These are phyloP conservation scores for Acronicta aceris DNA, from an alignment of 2,888 invertebrate species.

Conservation along the genomic window DNA sequence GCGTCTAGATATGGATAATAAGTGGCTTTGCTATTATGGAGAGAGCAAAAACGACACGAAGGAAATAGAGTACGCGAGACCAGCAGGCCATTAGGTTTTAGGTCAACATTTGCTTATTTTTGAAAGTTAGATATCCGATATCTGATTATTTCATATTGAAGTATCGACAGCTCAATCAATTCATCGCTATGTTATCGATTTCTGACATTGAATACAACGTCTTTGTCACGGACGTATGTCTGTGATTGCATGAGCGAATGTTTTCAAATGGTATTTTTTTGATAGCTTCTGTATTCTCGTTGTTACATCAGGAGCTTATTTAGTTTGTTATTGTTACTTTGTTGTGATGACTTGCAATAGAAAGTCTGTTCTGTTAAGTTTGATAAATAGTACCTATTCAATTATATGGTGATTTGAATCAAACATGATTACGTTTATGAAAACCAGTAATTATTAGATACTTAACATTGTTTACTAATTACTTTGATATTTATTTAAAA, in stretches of 20 bases:
- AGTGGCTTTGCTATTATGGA: conserved; percentile 72
- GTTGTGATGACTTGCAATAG: conserved; percentile 27
- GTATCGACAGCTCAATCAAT: not conserved
- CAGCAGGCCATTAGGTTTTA: conserved; percentile 37
- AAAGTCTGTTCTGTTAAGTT: conserved; percentile 38
- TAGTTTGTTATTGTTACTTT: conserved; percentile 33
- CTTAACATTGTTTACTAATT: conserved; percentile 22
- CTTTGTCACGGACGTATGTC: not conserved
- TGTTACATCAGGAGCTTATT: conserved; percentile 37
- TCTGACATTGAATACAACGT: conserved; percentile 21
- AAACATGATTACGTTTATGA: conserved; percentile 10
- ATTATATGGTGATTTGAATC: conserved; percentile 23
- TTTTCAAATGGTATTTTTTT: conserved; percentile 30
- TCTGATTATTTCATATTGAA: conserved; percentile 11
- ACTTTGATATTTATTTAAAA: conserved; percentile 25
- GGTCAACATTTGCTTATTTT: conserved; percentile 32
- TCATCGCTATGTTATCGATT: conserved; percentile 5
- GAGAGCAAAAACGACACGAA: conserved; percentile 70
- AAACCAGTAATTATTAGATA: conserved; percentile 16
- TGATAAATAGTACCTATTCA: conserved; percentile 22
- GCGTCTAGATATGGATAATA: conserved; percentile 76
- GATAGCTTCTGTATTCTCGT: conserved; percentile 21
- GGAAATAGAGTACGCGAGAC: conserved; percentile 51
- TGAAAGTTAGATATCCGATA: conserved; percentile 16
- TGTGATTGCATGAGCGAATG: conserved; percentile 31